phyloP scores from a whole-genome alignment of 2,113 vertebrate genomes.

The Neolamprologus caudopunctatus region DNA sequence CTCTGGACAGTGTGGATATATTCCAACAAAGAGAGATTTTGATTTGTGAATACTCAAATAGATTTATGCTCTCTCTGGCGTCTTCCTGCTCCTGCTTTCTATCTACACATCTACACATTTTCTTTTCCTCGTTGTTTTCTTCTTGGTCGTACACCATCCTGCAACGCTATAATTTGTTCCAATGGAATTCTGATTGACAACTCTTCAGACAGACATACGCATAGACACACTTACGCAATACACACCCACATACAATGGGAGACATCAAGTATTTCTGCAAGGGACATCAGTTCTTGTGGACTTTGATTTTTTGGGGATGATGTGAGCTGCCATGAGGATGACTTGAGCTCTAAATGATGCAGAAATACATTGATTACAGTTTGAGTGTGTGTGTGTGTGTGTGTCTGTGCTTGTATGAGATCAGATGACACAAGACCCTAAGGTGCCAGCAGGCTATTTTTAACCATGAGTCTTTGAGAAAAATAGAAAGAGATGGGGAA shows the following conservation, averaged over 20 bases:
- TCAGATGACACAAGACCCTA: conserved; percentile 46
- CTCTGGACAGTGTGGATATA: background rate
- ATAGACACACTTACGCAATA: background rate
- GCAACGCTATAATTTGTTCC: background rate
- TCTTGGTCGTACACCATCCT: background rate
- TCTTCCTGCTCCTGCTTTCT: background rate
- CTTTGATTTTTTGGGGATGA: conserved; percentile 1
- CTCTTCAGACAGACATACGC: background rate
- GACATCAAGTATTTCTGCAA: background rate
- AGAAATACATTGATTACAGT: conserved; percentile 47
- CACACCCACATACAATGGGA: background rate
- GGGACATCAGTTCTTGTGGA: background rate
- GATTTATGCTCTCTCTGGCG: background rate
- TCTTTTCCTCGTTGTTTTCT: background rate
- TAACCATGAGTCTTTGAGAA: conserved; percentile 9
- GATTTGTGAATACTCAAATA: background rate
- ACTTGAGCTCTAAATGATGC: conserved; percentile 33
- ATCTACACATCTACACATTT: background rate
- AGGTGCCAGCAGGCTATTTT: conserved; percentile 45
- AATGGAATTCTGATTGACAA: background rate
- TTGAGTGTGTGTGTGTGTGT: background rate
- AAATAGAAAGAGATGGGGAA: background rate
- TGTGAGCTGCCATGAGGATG: background rate
- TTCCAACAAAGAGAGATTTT: background rate
- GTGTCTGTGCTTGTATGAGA: background rate